Evolutionary conservation across 2,113 vertebrate species (phyloP), one percentile per base, ranked within the genome.

Genomic region (Desmodus rotundus): DNA sequence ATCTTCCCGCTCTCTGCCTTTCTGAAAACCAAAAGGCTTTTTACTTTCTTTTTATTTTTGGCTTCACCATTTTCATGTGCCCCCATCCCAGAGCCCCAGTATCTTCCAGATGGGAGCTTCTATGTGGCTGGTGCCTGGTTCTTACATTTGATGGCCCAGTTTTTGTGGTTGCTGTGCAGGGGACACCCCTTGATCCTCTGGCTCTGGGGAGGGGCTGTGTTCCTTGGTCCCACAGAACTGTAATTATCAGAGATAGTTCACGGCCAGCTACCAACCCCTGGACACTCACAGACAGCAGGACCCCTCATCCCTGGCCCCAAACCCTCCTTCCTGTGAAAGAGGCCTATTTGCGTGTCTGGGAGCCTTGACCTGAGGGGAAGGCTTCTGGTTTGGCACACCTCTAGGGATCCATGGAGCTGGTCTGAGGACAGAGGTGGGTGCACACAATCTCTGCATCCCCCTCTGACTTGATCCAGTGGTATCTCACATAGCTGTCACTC

Each of bases 281-380:
- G 68, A 28, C 85, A 45, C 68, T n/a, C 45, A 33, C 4, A 68
- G 76, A 50, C 26, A 72, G 52, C 74, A 15, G 50, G 17, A 14
- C 70, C 12, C 38, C 63, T 33, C 63, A 15, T 13, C 38, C 33
- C 2, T 10, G 1, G 12, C 19, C 20, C 14, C 0, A 0, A 16
- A 15, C 70, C 28, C 5, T 0, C 13, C 67, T 65, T 82, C 73
- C 58, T 77, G 43, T 22, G 80, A 77, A 58, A 76, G 70, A 70
- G 2, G 33, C 47, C 61, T 22, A 19, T 61, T 61, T 36, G 65
- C 36, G n/a, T 43, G 54, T 31, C 56, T 58, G 5, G 65, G 54
- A 36, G 73, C 43, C 72, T 22, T 13, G 65, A 45, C 45, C 68
- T n/a, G 16, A 77, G 28, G 78, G 77, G 47, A 33, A 58, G 52